A percentile compares a stretch with the other conserved stretches of the same genome.
These are phyloP conservation scores for Aptenodytes patagonicus DNA, from an alignment of 2,113 vertebrate genomes.

Conservation along the genomic window DNA sequence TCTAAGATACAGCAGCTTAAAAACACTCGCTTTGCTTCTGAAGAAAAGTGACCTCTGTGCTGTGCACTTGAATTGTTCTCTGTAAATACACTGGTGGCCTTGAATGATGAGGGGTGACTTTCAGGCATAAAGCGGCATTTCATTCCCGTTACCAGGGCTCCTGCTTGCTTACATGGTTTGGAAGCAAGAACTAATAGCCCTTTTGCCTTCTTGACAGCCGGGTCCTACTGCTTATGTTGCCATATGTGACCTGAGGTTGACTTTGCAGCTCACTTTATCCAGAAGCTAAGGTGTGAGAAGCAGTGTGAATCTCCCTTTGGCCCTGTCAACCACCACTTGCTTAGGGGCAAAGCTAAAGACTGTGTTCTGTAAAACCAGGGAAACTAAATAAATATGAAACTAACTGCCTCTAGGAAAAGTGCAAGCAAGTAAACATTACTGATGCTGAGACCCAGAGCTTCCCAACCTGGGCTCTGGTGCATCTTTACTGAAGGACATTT, in stretches of 20 bases:
- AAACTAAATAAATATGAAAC: background rate
- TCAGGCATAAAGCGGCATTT: slow-evolving; percentile 5
- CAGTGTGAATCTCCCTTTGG: background rate
- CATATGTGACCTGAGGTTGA: background rate
- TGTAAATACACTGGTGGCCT: background rate
- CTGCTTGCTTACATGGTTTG: background rate
- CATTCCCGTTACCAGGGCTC: background rate
- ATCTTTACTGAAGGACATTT: slow-evolving; percentile 19
- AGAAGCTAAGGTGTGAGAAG: background rate
- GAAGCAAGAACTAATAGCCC: background rate
- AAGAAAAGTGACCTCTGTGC: background rate
- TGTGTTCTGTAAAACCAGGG: background rate
- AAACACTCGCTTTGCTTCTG: slow-evolving; percentile 18
- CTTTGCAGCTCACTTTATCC: background rate
- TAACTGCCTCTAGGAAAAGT: background rate
- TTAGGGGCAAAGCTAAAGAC: background rate
- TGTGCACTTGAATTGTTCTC: background rate
- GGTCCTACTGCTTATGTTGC: background rate
- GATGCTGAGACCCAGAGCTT: background rate
- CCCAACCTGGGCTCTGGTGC: background rate
- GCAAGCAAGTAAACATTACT: background rate
- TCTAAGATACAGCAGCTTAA: slow-evolving; percentile 33
- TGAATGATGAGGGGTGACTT: slow-evolving; percentile 6
- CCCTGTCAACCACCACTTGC: background rate
- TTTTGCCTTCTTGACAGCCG: background rate